These are phyloP conservation scores for Sinocyclocheilus grahami DNA, from an alignment of 2,113 vertebrate genomes.

Conservation along the genomic window DNA sequence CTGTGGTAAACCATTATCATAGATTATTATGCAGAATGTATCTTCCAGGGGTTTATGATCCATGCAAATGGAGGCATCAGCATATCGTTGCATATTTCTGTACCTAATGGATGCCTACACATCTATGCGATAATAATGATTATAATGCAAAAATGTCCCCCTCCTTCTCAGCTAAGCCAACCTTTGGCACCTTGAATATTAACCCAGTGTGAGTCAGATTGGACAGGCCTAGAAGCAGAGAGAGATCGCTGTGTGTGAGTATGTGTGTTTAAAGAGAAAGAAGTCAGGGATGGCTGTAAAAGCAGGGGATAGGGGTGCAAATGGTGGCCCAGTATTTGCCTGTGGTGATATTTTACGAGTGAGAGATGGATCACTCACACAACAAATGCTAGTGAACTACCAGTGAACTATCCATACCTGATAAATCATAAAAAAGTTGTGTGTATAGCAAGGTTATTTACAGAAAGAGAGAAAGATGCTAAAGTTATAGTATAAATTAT, in stretches of 20 bases:
- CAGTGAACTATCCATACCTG: neutral
- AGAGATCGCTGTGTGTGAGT: neutral
- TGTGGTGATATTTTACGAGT: constrained; percentile 7
- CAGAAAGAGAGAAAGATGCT: neutral
- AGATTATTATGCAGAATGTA: constrained; percentile 68
- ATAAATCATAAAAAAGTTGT: neutral
- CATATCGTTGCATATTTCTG: constrained; percentile 74
- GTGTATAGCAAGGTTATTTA: neutral
- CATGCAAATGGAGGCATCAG: constrained; percentile 76
- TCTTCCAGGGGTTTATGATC: constrained; percentile 77
- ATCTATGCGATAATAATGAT: constrained; percentile 62
- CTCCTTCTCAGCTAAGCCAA: constrained; percentile 47
- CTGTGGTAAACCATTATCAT: constrained; percentile 61
- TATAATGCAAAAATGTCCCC: constrained; percentile 50
- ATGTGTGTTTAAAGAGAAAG: neutral
- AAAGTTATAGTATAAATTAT: neutral
- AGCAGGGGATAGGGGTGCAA: constrained; percentile 1
- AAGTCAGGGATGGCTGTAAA: neutral
- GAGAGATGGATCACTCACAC: neutral
- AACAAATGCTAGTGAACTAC: constrained; percentile 16
- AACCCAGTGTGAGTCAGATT: constrained; percentile 36
- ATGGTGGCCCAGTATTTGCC: constrained; percentile 2
- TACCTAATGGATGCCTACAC: constrained; percentile 74
- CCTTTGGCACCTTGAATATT: constrained; percentile 59
- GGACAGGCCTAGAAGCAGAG: constrained; percentile 6